A percentile compares a stretch with the other conserved stretches of the same genome.
Evolutionary conservation across 2,888 invertebrate genomes (phyloP).

Genomic region (Iselma pallidipennis): DNA sequence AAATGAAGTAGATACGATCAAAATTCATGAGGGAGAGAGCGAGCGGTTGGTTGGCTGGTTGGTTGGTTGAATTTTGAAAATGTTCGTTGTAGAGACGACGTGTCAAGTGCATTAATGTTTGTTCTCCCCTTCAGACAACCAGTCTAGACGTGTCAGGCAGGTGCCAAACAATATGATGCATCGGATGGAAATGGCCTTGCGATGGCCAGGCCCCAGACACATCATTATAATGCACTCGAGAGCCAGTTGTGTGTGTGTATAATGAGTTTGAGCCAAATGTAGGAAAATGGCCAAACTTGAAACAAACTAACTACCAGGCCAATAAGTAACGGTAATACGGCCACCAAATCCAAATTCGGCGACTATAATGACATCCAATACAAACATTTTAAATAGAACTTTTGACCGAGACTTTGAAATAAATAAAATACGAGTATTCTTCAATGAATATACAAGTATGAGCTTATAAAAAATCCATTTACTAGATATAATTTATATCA

Average conservation of each 20-base stretch:
- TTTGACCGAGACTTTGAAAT: no score
- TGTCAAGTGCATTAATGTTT: conserved; percentile 28
- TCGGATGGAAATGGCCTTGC: conserved; percentile 30
- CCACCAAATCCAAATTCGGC: neutral
- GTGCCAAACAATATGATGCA: conserved; percentile 34
- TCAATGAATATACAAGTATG: neutral
- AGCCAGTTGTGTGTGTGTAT: neutral
- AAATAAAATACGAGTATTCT: no score
- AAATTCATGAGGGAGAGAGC: conserved; percentile 22
- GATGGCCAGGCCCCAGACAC: conserved; percentile 14
- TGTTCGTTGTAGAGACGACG: conserved; percentile 8
- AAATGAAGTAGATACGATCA: conserved; percentile 14
- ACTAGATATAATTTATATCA: neutral
- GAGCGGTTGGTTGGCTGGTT: no score
- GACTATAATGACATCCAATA: conserved; percentile 3
- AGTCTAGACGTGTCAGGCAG: conserved; percentile 30
- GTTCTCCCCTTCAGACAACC: conserved; percentile 25
- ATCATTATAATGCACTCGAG: conserved; percentile 19
- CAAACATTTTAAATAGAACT: no score
- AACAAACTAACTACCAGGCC: neutral
- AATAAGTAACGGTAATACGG: neutral
- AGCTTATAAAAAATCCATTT: neutral
- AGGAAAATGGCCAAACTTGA: neutral
- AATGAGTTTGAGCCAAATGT: neutral
- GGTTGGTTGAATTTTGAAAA: neutral